Conservation (phyloP, 2,888 invertebrate genomes). For the Sminthurinus aureus region DNA sequence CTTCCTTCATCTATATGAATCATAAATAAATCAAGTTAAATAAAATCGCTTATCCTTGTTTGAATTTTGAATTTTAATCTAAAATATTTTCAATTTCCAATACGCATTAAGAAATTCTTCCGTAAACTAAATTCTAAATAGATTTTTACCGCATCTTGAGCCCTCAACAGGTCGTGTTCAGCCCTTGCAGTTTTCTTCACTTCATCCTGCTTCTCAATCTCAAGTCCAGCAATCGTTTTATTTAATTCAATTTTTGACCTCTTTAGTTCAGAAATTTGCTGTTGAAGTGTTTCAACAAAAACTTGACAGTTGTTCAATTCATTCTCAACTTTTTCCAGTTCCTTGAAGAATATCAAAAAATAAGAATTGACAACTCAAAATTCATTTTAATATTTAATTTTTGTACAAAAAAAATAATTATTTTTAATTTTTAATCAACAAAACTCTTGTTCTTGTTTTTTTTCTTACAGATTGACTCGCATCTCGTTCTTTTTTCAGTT, state of each 20-base stretch:
- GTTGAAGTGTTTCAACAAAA: conserved; percentile 39
- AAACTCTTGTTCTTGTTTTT: no score
- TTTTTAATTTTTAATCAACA: background rate
- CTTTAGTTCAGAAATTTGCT: conserved; percentile 42
- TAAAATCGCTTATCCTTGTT: no score
- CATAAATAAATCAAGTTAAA: no score
- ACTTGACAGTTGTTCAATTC: conserved; percentile 49
- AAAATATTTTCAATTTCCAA: no score
- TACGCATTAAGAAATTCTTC: background rate
- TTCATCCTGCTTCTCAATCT: conserved; percentile 44
- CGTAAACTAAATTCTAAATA: background rate
- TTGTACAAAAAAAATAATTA: background rate
- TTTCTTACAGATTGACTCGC: conserved; percentile 29
- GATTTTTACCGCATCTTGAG: conserved; percentile 17
- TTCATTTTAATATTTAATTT: background rate
- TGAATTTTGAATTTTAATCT: no score
- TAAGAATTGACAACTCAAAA: background rate
- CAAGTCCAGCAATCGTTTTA: conserved; percentile 38
- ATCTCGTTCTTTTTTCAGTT: conserved; percentile 41
- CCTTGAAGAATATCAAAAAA: conserved; percentile 15
- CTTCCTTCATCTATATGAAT: conserved; percentile 17
- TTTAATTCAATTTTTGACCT: conserved; percentile 24
- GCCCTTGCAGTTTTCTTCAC: conserved; percentile 24
- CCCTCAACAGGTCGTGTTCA: conserved; percentile 18
- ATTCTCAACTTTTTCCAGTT: conserved; percentile 50